These are phyloP conservation scores for Halictus quadricinctus DNA, from an alignment of 2,888 invertebrate species.

Conservation along the genomic window DNA sequence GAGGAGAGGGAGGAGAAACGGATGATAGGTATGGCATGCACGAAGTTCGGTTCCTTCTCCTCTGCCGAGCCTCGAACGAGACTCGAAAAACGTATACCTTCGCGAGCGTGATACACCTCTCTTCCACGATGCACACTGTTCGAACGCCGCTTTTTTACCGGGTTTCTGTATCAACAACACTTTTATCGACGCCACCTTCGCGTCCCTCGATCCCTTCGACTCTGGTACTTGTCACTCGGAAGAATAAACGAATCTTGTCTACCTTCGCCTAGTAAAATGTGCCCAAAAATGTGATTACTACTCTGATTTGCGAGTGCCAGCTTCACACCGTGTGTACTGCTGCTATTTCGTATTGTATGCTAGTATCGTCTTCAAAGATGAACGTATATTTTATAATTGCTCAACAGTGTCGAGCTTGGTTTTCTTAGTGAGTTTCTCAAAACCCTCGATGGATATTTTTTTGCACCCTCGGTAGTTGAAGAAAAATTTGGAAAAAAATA, in stretches of 20 bases:
- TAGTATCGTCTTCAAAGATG: not conserved
- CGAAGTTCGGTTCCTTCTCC: slow-evolving; percentile 56
- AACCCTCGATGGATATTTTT: not conserved
- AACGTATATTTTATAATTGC: not conserved
- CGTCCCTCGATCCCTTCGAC: not conserved
- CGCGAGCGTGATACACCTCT: slow-evolving; percentile 39
- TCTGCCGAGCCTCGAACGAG: slow-evolving; percentile 20
- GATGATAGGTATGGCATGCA: slow-evolving; percentile 62
- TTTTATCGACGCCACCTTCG: not conserved
- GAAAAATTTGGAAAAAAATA: not conserved
- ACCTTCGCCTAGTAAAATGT: not conserved
- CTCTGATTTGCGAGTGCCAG: no score
- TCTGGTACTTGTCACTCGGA: not conserved
- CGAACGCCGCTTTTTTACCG: slow-evolving; percentile 25
- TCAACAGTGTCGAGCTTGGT: not conserved
- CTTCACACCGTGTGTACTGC: no score
- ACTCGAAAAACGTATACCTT: slow-evolving; percentile 41
- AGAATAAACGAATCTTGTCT: not conserved
- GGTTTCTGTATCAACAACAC: slow-evolving; percentile 25
- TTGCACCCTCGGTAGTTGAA: not conserved
- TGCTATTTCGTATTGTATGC: no score
- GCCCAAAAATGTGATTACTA: not conserved
- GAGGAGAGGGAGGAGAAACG: slow-evolving; percentile 32
- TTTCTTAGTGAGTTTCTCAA: not conserved
- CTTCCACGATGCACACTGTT: slow-evolving; percentile 1